A percentile compares a stretch with the other conserved stretches of the same genome.
Evolutionary conservation across 2,797 vertebrate species (phyloP).

Genomic region (Sebastes dallii): DNA sequence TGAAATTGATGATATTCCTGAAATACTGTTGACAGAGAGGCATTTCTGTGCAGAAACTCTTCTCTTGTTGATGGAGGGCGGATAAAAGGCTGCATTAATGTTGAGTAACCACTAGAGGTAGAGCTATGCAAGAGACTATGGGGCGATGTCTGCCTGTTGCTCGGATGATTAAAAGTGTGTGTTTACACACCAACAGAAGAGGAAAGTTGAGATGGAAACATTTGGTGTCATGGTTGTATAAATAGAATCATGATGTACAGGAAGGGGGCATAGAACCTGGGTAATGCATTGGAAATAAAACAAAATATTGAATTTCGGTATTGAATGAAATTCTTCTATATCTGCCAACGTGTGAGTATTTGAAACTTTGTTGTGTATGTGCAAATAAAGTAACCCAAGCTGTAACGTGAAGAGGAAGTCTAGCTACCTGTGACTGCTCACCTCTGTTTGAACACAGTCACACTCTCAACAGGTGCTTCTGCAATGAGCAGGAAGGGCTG

Average conservation of each 20-base stretch:
- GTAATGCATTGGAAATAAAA: background rate
- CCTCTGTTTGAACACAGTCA: background rate
- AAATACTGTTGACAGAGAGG: background rate
- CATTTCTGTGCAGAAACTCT: background rate
- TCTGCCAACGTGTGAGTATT: background rate
- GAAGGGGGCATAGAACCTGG: background rate
- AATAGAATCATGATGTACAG: conserved; percentile 78
- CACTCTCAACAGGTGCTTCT: background rate
- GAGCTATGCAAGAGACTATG: conserved; percentile 20
- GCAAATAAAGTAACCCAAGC: background rate
- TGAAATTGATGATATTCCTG: background rate
- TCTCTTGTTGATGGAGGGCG: background rate
- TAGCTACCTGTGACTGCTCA: background rate
- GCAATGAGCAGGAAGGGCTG: conserved; percentile 39
- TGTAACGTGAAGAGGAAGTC: conserved; percentile 12
- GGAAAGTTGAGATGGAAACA: conserved; percentile 87
- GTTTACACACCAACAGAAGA: conserved; percentile 31
- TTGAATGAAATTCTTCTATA: background rate
- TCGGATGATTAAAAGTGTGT: conserved; percentile 41
- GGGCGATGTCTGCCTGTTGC: conserved; percentile 83
- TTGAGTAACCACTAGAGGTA: conserved; percentile 69
- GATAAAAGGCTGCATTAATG: conserved; percentile 46
- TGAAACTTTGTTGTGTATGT: background rate
- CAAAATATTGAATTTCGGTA: background rate
- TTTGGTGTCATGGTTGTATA: conserved; percentile 82